Conservation (phyloP, 2,797 vertebrate genomes). For the Luscinia luscinia region DNA sequence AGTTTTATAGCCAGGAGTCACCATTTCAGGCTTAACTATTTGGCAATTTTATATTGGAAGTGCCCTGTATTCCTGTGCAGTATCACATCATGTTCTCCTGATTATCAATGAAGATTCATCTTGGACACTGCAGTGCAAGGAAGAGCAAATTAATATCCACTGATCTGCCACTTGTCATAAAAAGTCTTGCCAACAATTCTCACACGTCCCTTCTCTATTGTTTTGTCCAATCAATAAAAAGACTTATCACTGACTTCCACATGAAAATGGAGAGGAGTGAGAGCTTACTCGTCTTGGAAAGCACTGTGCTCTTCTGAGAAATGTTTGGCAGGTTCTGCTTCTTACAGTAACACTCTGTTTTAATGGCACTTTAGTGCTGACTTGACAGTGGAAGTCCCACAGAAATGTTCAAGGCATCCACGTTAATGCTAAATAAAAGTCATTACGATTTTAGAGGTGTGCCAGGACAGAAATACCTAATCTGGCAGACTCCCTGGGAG, state of each 20-base stretch:
- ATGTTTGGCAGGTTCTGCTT: constrained; percentile 65
- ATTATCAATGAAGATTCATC: constrained; percentile 58
- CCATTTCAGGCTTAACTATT: not conserved
- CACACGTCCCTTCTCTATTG: constrained; percentile 54
- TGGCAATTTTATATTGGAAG: not conserved
- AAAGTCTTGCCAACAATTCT: constrained; percentile 61
- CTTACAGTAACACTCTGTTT: constrained; percentile 81
- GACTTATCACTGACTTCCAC: constrained; percentile 58
- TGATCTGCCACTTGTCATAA: constrained; percentile 57
- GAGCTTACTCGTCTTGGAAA: constrained; percentile 44
- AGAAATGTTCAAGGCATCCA: constrained; percentile 54
- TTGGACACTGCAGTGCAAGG: constrained; percentile 20
- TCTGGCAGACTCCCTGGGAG: not conserved
- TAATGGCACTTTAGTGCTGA: constrained; percentile 77
- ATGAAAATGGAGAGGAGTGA: constrained; percentile 55
- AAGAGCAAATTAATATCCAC: constrained; percentile 71
- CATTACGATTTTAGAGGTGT: constrained; percentile 50
- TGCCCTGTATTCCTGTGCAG: not conserved
- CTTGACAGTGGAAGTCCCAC: constrained; percentile 65
- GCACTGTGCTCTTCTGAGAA: constrained; percentile 77
- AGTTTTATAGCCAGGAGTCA: not conserved
- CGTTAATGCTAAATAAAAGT: constrained; percentile 71
- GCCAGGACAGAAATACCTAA: constrained; percentile 46
- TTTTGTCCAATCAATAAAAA: constrained; percentile 76
- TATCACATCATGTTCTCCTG: constrained; percentile 58